phyloP scores from a whole-genome alignment of 2,888 invertebrate genomes.

The Elegia similella region DNA sequence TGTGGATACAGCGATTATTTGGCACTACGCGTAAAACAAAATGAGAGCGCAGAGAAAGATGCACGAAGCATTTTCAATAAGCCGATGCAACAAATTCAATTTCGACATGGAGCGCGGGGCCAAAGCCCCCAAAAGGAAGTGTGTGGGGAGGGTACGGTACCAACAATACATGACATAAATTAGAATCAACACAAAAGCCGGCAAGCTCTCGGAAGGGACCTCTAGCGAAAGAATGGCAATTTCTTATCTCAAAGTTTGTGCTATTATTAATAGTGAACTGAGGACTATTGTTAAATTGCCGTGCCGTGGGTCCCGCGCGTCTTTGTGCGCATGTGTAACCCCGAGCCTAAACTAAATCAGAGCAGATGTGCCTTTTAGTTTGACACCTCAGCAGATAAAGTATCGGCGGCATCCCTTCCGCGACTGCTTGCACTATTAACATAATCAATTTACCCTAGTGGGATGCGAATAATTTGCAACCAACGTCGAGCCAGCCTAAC shows the following conservation, averaged over 20 bases:
- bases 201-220: slow-evolving; percentile 75
- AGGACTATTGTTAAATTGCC: slow-evolving; percentile 67
- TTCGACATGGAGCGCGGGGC: slow-evolving; percentile 54
- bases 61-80: slow-evolving; percentile 62
- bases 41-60: slow-evolving; percentile 39
- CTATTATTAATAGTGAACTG: slow-evolving; percentile 72
- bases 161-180: slow-evolving; percentile 80
- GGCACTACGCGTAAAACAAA: slow-evolving; percentile 26
- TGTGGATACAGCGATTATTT: slow-evolving; percentile 11
- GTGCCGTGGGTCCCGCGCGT: slow-evolving; percentile 49
- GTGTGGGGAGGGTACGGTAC: slow-evolving; percentile 71
- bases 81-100: slow-evolving; percentile 72
- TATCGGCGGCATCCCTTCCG: slow-evolving; percentile 45
- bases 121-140: slow-evolving; percentile 70
- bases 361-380: slow-evolving; percentile 67
- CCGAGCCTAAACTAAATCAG: slow-evolving; percentile 54
- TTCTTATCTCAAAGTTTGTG: slow-evolving; percentile 71
- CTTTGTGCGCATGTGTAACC: slow-evolving; percentile 49
- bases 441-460: slow-evolving; percentile 54
- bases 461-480: slow-evolving; percentile 44
- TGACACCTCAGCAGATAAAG: slow-evolving; percentile 52
- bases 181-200: slow-evolving; percentile 78
- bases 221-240: slow-evolving; percentile 76
- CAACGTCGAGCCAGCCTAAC: slow-evolving; percentile 31
- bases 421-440: slow-evolving; percentile 48